Percentiles rank a stretch among this genome's conserved stretches.
phyloP scores from a whole-genome alignment of 2,797 vertebrate species.

The Coccyzus lansbergi region DNA sequence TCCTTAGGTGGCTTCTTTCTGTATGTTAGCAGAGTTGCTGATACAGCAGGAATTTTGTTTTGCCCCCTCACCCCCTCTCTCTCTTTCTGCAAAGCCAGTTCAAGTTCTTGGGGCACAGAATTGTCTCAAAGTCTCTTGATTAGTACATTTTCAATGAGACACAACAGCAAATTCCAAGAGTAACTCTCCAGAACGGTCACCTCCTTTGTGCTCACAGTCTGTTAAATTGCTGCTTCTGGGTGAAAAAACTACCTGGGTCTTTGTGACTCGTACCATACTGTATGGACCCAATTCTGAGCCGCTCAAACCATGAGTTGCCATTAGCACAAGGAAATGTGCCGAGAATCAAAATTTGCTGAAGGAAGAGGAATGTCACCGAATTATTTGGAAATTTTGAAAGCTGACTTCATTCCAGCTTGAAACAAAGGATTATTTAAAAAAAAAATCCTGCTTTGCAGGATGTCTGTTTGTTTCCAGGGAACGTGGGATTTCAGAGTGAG shows the following conservation, averaged over 20 bases:
- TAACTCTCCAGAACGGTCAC: too few relatives aligned
- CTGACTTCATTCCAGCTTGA: not conserved
- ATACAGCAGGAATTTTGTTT: not conserved
- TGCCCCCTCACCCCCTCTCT: not conserved
- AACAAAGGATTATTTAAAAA: not conserved
- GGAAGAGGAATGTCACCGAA: not conserved
- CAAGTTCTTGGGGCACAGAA: not conserved
- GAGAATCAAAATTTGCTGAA: not conserved
- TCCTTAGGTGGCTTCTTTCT: not conserved
- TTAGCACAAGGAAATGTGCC: not conserved
- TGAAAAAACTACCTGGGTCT: not conserved
- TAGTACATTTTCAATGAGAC: not conserved
- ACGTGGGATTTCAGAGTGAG: not conserved
- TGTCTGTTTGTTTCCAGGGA: not conserved
- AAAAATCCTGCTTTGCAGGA: not conserved
- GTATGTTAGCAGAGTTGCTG: constrained; percentile 6
- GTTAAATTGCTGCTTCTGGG: not conserved
- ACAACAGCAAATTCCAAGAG: not conserved
- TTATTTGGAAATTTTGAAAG: not conserved
- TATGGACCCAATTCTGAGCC: not conserved
- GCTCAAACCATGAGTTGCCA: not conserved
- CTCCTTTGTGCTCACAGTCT: not conserved
- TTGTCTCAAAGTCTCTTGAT: not conserved
- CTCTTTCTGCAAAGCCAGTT: not conserved
- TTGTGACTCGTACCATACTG: not conserved